Percentiles rank a stretch among this genome's conserved stretches.
Conservation (phyloP, 2,888 invertebrate genomes). For the Lepidochitona cinerea region DNA sequence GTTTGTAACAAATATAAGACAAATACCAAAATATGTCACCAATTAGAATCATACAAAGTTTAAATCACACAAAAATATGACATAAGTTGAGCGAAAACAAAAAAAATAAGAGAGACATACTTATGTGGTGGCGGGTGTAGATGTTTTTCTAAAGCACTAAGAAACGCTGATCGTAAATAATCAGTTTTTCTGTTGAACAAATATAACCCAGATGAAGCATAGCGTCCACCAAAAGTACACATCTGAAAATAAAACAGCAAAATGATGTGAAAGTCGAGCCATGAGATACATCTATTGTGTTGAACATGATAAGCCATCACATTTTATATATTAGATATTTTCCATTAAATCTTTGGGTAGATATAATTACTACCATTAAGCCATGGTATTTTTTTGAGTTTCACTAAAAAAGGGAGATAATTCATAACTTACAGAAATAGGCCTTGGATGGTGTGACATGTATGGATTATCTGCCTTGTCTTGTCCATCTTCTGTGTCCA, state of each 20-base stretch:
- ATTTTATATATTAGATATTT: too few relatives aligned
- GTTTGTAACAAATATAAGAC: too few relatives aligned
- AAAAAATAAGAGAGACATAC: constrained; percentile 43
- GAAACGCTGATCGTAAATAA: constrained; percentile 59
- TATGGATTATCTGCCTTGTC: constrained; percentile 46
- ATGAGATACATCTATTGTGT: not conserved
- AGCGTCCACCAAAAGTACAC: constrained; percentile 64
- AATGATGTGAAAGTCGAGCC: not conserved
- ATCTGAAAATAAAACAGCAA: constrained; percentile 46
- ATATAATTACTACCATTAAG: too few relatives aligned
- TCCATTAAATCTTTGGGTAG: too few relatives aligned
- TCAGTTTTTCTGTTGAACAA: constrained; percentile 61
- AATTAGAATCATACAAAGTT: too few relatives aligned
- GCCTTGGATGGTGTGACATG: constrained; percentile 60
- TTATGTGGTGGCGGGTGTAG: constrained; percentile 66
- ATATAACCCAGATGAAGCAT: constrained; percentile 52
- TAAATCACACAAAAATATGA: too few relatives aligned
- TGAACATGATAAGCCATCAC: not conserved
- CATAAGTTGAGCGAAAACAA: not conserved
- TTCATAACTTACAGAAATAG: constrained; percentile 60
- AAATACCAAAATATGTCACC: too few relatives aligned
- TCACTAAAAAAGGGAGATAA: not conserved
- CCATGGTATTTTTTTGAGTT: too few relatives aligned
- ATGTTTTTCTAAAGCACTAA: constrained; percentile 60
- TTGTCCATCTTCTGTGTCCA: constrained; percentile 40